Conservation (phyloP, 2,888 invertebrate species). For the Spilarctia lutea region DNA sequence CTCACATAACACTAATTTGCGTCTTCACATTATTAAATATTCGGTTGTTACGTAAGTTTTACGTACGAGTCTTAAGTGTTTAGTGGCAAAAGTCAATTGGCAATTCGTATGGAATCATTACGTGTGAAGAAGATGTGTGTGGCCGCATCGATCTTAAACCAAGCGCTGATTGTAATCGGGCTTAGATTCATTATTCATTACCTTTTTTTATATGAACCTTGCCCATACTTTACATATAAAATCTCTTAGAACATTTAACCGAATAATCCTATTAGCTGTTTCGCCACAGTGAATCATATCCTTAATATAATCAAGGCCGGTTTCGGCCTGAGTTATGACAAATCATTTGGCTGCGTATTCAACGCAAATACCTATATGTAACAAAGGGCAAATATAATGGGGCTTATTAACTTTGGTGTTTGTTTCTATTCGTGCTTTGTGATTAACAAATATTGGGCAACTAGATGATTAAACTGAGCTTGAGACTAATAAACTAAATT, state of each 20-base stretch:
- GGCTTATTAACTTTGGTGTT: constrained; percentile 46
- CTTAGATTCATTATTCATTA: constrained; percentile 27
- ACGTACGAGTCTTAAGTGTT: constrained; percentile 50
- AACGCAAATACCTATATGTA: constrained; percentile 49
- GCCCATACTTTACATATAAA: constrained; percentile 21
- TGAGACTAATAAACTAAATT: neutral
- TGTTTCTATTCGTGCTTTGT: constrained; percentile 38
- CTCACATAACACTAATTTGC: constrained; percentile 56
- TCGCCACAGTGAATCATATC: constrained; percentile 60
- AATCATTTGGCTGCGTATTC: constrained; percentile 55
- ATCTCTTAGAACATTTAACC: constrained; percentile 31
- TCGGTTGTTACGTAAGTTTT: constrained; percentile 57
- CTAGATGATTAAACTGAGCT: constrained; percentile 22
- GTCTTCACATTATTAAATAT: constrained; percentile 58
- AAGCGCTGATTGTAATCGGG: constrained; percentile 38
- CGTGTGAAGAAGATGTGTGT: constrained; percentile 41
- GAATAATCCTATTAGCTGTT: constrained; percentile 47
- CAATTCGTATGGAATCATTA: constrained; percentile 50
- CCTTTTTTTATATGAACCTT: neutral
- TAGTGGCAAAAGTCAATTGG: constrained; percentile 58
- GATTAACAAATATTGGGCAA: constrained; percentile 42
- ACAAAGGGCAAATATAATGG: constrained; percentile 57
- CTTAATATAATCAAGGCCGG: constrained; percentile 62
- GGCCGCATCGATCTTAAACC: constrained; percentile 39
- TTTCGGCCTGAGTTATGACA: constrained; percentile 57